Base-by-base conservation (phyloP, 2,113 vertebrate species). In the Urocynchramus pylzowi region DNA sequence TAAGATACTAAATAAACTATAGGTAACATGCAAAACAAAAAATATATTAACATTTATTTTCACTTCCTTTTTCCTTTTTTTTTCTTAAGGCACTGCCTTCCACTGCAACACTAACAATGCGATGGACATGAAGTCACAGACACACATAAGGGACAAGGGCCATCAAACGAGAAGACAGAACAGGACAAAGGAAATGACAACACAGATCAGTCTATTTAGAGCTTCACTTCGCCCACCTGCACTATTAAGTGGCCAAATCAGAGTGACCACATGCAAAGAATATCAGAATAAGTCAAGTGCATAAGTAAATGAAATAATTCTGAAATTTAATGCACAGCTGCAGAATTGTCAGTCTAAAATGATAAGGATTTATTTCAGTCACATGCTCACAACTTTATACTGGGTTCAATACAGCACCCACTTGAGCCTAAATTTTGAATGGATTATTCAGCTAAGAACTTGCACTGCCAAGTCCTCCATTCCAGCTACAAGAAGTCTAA, bases 71-170 rank as follows among this genome's bases (percentile, higher is more conserved):
- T 68, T 77, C 21, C 7, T 27, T 87, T 71, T 75, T 84, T 82
- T 65, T 92, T n/a, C 50, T 77, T 56, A 39, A 60, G 42, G 24
- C 67, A 84, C 15, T 86, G 47, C 59, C 59, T 88, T 89, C 69
- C 26, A 63, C 26, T 76, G 41, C 31, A 80, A 81, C 59, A 65
- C 45, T 84, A 89, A 84, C n/a, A 69, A 93, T 95, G 94, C 33
- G 86, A 97, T 97, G 95, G 91, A 90, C 91, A 64, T 95, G 94
- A 96, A 97, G 92, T 97, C 94, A 92, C 88, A 93, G 89, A 83
- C 73, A 79, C n/a, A 89, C 7, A 0, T 61, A 82, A 79, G 17
- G 64, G 59, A 93, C 81, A 84, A 80, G 65, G 68, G 70, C 60
- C 68, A 90, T 45, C 56, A 75, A 78, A 90, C 0, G 0, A 1